Conservation (phyloP, 1,140 invertebrate species). For the Danaus plexippus region DNA sequence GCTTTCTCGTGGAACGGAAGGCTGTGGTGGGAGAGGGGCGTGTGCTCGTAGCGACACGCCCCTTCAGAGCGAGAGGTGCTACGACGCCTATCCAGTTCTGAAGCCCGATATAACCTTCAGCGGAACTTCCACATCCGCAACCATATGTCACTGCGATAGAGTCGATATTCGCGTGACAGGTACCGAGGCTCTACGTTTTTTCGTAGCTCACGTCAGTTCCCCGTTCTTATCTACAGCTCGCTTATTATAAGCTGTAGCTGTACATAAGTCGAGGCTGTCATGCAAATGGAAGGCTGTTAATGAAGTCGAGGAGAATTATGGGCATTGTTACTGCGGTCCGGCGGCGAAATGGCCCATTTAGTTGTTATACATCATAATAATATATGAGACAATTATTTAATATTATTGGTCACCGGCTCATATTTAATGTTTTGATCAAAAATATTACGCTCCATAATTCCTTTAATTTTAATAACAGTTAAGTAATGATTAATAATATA, state of each 20-base stretch:
- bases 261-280: constrained; percentile 61
- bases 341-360: constrained; percentile 63
- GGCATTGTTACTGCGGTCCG: constrained; percentile 65
- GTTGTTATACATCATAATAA: constrained; percentile 63
- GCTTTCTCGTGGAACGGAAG: constrained; percentile 31
- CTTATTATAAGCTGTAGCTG: constrained; percentile 56
- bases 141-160: constrained; percentile 26
- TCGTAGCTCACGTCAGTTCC: constrained; percentile 34
- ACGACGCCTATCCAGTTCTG: constrained; percentile 46
- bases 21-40: constrained; percentile 46
- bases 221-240: constrained; percentile 42
- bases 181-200: background rate
- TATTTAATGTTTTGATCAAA: constrained; percentile 1
- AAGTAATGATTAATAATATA: constrained; percentile 3
- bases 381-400: constrained; percentile 60
- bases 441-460: background rate
- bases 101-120: constrained; percentile 21
- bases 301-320: constrained; percentile 69
- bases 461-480: background rate
- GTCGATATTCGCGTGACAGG: constrained; percentile 25
- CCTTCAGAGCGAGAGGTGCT: constrained; percentile 46
- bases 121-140: background rate
- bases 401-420: constrained; percentile 39
- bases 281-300: constrained; percentile 70
- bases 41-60: constrained; percentile 46